Base-by-base conservation (phyloP, 2,113 vertebrate genomes). In the Xiphias gladius region DNA sequence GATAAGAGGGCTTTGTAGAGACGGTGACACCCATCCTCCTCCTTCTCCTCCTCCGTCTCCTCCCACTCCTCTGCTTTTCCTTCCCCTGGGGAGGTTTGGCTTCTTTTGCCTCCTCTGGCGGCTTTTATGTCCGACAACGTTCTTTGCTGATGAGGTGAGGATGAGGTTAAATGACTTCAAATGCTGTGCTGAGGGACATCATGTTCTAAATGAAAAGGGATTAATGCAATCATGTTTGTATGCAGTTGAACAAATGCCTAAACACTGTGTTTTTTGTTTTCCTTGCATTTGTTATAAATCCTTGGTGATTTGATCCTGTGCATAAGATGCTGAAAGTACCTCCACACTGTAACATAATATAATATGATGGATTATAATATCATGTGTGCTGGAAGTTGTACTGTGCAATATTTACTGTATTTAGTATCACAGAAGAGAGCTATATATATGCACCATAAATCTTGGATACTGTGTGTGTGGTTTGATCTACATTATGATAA, bases 1-100 rank as follows among this genome's bases (percentile, higher is more conserved):
- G 87, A 94, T 91, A 89, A 91, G 81, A 88, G 24, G 70, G 76
- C 87, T 91, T 93, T 93, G 92, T 91, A 73, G 85, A 91, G 82
- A 87, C 65, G 69, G 62, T 76, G 84, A 83, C 86, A 84, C 78
- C 82, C 76, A 61, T 75, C 82, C 88, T 91, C 82, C 90, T 89
- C 52, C 74, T 63, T 24, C 85, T 79, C 63, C 74, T 78, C 69
- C 73, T 76, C 50, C 12, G 0, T 68, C 65, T 82, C 84, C 85
- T 89, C 85, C 90, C 76, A 76, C 82, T 82, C 69, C 70, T 84
- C 82, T 78, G 64, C 69, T 79, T 90, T 84, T 86, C 71, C 87
- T 84, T 72, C 54, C 82, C 87, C 70, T 72, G 70, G 70, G 88
- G 89, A 89, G 87, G 66, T 85, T 90, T 79, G 71, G 82, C 86